Base-by-base conservation (phyloP, 2,797 vertebrate species). In the Pseudochirops cupreus region DNA sequence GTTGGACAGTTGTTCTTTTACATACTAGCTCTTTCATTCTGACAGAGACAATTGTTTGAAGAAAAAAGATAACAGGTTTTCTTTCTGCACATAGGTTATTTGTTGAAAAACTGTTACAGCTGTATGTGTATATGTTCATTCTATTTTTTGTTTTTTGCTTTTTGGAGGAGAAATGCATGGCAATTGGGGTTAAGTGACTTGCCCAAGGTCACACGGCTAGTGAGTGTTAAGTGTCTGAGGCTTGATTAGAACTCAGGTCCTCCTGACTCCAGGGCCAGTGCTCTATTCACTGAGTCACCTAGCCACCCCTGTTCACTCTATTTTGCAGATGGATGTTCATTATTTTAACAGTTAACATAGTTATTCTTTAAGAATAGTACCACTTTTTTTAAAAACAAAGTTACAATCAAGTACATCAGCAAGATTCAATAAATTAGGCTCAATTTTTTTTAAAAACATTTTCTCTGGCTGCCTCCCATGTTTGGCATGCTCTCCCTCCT, bases 31-130 rank as follows among this genome's bases (percentile, higher is more conserved):
- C 93, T 99, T 98, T 99, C 98, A 97, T 98, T 98, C 99, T 98
- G 98, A 99, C 99, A 99, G 98, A 99, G 99, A 99, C 99, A 99
- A 99, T 99, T 99, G 99, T 98, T 99, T 98, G 98, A 98, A 99
- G 98, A 97, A 91, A 97, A 97, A 98, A 98, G 98, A 98, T 98
- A 46, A 97, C 98, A 94, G 98, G 91, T 98, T 87, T 97, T 95
- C 98, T 98, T 98, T 96, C 98, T 98, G 97, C 97, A 95, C 97
- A 97, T 97, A 98, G 98, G 97, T 98, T 98, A 90, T 96, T 94
- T 98, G 98, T 97, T 98, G 98, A 98, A 98, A 97, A 96, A 98
- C 98, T 98, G 98, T 99, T 98, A 98, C 97, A 98, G 98, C 97
- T 98, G 97, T 98, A 82, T 99, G 99, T 99, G 99, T 99, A 94